Base-by-base conservation (phyloP, 92 coral and sea anemone genomes). In the Paragorgia papillata region DNA sequence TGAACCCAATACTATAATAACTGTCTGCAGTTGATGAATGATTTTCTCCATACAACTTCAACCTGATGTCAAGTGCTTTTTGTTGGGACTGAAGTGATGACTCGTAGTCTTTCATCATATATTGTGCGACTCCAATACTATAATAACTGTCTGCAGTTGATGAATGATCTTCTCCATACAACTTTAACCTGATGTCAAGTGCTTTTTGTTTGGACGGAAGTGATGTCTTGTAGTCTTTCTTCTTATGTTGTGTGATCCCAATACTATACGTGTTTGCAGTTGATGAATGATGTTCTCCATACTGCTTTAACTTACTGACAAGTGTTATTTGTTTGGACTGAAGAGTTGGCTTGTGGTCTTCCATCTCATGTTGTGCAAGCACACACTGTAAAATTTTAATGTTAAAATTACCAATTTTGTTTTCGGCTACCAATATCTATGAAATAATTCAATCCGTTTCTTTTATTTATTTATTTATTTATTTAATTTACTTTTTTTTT, bases 1-100 rank as follows among this genome's bases (percentile, higher is more conserved):
- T 65, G 17, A 50, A 25, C 26, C 85, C 85, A 21, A 73, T 58
- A 1, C 54, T 34, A 13, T 46, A 19, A 22, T 81, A 73, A 46
- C 71, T 57, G 28, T 18, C 21, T 28, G 80, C 85, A 15, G 85
- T 73, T 18, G 40, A 39, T 44, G 18, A 13, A 20, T 48, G 66
- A 3, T 29, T 1, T 25, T 73, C 32, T 13, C 85, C 85, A 5
- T 43, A 27, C 17, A 48, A 7, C 32, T 73, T 41, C 26, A 81
- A 3, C 20, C 80, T 61, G n/a, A 81, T 61, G 7, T 48, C 10
- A 0, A 73, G 80, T 18, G 80, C 85, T 14, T 39, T 3, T 39
- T 57, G 6, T 27, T 69, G 79, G 13, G 62, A 46, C 1, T n/a
- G 6, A 5, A 69, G 49, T 0, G 84, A 69, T 4, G 43, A 37